Evolutionary conservation across 1,140 invertebrate genomes (phyloP), one percentile per base, ranked within the genome.

Genomic region (Pemphigus obesinymphae): DNA sequence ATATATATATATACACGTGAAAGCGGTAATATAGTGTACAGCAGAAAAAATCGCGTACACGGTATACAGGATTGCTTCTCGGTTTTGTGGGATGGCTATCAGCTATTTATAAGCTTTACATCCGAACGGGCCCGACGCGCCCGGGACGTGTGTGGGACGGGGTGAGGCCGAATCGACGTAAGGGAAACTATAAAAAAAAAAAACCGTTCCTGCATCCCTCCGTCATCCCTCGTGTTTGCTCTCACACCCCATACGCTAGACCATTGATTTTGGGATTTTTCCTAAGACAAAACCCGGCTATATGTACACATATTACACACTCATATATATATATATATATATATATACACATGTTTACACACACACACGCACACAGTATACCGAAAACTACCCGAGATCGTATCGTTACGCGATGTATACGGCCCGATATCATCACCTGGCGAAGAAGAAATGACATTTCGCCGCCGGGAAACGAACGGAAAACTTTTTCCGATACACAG

Each of bases 31-130:
- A n/a, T n/a, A n/a, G n/a, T n/a, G n/a, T n/a, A 11, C 2, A 50
- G 70, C 13, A 73, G 29, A 15, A 73, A 73, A 73, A 73, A 48
- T 45, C 43, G 26, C 20, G 26, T 31, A 48, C 43, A 73, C 17
- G 2, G 45, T 31, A 50, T 29, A n/a, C n/a, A 73, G 26, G 26
- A 48, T 45, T 72, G 68, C 40, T n/a, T n/a, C n/a, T 75, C 11
- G 72, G 45, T 53, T 53, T 76, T 55, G 23, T 37, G 31, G 73
- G 73, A 55, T 40, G 50, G 31, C 34, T 78, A 78, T 78, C 75
- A 58, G 75, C 29, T 26, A 78, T 58, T 78, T 78, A 40, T 78
- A 75, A 75, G 48, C 72, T 75, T 53, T 53, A 75, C 72, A 34
- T 75, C 17, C 29, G 72, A 53, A 53, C 17, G 72, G 72, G 8